A percentile compares a stretch with the other conserved stretches of the same genome.
phyloP scores from a whole-genome alignment of 1,140 invertebrate genomes.

The Helicoverpa zea region DNA sequence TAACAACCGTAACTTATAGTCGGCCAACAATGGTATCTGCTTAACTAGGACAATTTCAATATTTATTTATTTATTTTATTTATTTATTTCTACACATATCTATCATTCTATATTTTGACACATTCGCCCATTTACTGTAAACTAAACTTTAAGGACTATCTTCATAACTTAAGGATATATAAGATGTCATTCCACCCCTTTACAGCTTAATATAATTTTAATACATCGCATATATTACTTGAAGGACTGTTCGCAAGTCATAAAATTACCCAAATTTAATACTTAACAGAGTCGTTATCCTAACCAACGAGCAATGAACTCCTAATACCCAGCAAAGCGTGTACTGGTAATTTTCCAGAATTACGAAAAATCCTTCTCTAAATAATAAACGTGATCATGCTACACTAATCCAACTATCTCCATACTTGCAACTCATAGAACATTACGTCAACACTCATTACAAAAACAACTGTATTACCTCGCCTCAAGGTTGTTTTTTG shows the following conservation, averaged over 20 bases:
- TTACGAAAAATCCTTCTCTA: conserved; percentile 22
- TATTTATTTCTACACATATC: no score
- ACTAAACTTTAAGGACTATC: no score
- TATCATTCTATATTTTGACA: no score
- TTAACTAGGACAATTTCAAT: no score
- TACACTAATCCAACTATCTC: conserved; percentile 32
- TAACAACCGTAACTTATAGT: no score
- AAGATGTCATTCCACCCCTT: conserved; percentile 5
- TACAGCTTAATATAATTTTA: conserved; percentile 11
- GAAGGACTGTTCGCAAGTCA: background rate
- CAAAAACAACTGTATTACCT: background rate
- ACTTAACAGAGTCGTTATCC: background rate
- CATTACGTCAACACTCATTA: background rate
- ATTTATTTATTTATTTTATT: no score
- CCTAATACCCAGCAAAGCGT: conserved; percentile 8
- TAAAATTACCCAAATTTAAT: conserved; percentile 24
- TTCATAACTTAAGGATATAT: background rate
- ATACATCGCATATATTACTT: background rate
- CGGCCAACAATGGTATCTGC: no score
- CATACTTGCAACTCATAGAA: conserved; percentile 24
- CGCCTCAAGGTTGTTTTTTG: background rate
- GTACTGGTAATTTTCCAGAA: conserved; percentile 6
- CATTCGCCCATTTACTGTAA: no score
- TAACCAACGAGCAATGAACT: conserved; percentile 7
- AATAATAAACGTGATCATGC: conserved; percentile 35